A percentile compares a stretch with the other conserved stretches of the same genome.
Conservation (phyloP, 2,888 invertebrate species). For the Leptogaster cylindrica region DNA sequence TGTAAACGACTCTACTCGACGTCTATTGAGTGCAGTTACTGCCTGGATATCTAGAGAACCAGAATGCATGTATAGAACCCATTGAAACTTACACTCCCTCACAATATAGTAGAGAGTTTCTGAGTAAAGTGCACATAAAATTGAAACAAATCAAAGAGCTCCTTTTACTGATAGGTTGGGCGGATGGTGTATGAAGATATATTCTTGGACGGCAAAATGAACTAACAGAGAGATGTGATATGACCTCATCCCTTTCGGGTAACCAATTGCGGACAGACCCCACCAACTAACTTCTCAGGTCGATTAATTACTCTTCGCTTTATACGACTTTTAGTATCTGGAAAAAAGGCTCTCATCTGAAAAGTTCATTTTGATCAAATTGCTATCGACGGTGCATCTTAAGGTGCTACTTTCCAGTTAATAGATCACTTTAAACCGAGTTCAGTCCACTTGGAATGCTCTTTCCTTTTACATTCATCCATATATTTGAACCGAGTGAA, state of each 20-base stretch:
- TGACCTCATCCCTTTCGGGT: background rate
- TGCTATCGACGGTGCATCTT: background rate
- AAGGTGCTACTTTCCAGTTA: background rate
- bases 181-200: background rate
- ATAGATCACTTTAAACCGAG: no score
- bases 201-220: background rate
- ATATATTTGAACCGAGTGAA: no score
- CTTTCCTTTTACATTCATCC: no score
- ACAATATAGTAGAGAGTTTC: background rate
- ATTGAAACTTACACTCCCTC: background rate
- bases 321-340: slow-evolving; percentile 10
- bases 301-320: slow-evolving; percentile 17
- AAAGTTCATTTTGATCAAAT: slow-evolving; percentile 14
- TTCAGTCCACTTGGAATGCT: no score
- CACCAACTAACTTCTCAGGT: slow-evolving; percentile 8
- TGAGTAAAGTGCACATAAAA: background rate
- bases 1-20: slow-evolving; percentile 5
- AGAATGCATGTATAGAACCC: no score
- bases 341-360: slow-evolving; percentile 4
- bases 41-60: no score
- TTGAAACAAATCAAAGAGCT: slow-evolving; percentile 5
- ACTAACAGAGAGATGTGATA: background rate
- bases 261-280: slow-evolving; percentile 8
- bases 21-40: background rate
- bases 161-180: background rate